Conservation (phyloP, 2,113 vertebrate genomes). For the Zosterops borbonicus region DNA sequence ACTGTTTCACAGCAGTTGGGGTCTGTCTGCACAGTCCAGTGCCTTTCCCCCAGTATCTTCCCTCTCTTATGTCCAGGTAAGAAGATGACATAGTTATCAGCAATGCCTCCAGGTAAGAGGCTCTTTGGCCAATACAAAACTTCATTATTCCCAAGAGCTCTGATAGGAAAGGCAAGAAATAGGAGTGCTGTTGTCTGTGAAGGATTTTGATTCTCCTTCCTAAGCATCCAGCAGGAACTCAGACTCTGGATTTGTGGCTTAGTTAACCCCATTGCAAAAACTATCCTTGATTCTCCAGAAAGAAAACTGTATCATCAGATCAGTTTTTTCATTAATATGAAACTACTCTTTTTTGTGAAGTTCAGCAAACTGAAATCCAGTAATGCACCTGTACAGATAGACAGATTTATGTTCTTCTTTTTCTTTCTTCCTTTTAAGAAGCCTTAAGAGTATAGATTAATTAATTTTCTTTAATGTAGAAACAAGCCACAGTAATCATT, state of each 20-base stretch:
- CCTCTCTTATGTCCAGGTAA: not conserved
- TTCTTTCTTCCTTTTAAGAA: not conserved
- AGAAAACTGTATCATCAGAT: not conserved
- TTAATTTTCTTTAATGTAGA: not conserved
- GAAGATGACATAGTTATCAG: not conserved
- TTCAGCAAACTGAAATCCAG: not conserved
- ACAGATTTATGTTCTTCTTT: not conserved
- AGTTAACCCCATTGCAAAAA: not conserved
- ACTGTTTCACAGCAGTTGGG: not conserved
- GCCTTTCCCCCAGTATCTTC: not conserved
- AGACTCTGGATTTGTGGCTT: not conserved
- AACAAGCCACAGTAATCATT: not conserved
- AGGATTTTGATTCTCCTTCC: not conserved
- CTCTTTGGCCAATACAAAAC: not conserved
- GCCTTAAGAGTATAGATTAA: not conserved
- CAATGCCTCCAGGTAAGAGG: not conserved
- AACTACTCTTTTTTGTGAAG: not conserved
- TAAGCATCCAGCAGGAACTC: not conserved
- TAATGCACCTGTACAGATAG: not conserved
- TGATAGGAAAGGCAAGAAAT: not conserved
- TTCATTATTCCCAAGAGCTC: not conserved
- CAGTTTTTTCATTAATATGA: not conserved
- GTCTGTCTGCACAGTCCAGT: not conserved
- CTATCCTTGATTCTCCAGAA: not conserved
- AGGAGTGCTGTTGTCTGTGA: not conserved